These are phyloP conservation scores for Sinocyclocheilus grahami DNA, from an alignment of 2,113 vertebrate species.

Conservation along the genomic window DNA sequence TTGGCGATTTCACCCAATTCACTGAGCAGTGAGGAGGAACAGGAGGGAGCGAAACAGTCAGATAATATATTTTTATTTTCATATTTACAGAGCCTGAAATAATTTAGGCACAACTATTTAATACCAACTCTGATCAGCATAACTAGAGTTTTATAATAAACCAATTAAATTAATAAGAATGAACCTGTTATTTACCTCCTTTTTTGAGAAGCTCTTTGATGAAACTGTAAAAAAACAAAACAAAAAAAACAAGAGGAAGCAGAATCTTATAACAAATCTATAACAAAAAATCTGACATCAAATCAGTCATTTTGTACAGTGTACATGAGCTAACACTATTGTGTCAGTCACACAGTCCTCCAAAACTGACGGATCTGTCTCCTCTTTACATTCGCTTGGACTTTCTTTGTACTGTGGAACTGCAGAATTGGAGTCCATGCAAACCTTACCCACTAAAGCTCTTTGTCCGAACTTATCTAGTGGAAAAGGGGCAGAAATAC, in stretches of 20 bases:
- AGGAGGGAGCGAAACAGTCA: slow-evolving; percentile 78
- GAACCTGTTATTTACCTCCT: slow-evolving; percentile 76
- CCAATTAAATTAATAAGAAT: neutral
- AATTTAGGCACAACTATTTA: neutral
- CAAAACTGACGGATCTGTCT: slow-evolving; percentile 81
- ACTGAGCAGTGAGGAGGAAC: slow-evolving; percentile 79
- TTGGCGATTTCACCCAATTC: slow-evolving; percentile 85
- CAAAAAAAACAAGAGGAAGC: too few species aligned
- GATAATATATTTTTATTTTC: slow-evolving; percentile 8
- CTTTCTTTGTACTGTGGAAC: slow-evolving; percentile 85
- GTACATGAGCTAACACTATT: neutral
- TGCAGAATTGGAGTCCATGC: slow-evolving; percentile 87
- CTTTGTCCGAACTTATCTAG: slow-evolving; percentile 93
- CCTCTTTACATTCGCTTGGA: slow-evolving; percentile 78
- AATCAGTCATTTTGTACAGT: neutral
- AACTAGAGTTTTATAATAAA: neutral
- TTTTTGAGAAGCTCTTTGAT: slow-evolving; percentile 83
- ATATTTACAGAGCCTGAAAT: neutral
- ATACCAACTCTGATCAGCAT: neutral
- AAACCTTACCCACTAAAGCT: slow-evolving; percentile 95
- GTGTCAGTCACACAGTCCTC: neutral
- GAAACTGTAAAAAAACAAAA: slow-evolving; percentile 77
- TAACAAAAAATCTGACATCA: neutral
- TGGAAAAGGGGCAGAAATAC: slow-evolving; percentile 51
- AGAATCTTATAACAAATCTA: too few species aligned